These are phyloP conservation scores for Manduca sexta DNA, from an alignment of 1,140 invertebrate genomes.

Conservation along the genomic window DNA sequence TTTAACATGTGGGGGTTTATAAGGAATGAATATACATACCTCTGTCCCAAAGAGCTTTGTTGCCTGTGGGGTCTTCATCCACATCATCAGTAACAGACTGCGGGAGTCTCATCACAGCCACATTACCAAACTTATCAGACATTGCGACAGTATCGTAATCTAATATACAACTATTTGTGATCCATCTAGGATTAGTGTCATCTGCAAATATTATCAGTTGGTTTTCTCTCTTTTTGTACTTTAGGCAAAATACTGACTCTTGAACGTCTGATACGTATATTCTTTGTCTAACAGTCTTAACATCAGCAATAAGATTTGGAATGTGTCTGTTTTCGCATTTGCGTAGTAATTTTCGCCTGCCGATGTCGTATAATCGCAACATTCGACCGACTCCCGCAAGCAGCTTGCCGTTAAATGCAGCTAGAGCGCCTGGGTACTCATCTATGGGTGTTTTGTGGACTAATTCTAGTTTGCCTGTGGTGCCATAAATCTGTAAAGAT, in stretches of 20 bases:
- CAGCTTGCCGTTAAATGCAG: slow-evolving; percentile 92
- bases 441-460: slow-evolving; percentile 96
- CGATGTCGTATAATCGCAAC: slow-evolving; percentile 96
- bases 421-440: slow-evolving; percentile 92
- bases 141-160: slow-evolving; percentile 98
- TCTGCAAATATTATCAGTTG: slow-evolving; percentile 99
- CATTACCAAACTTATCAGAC: slow-evolving; percentile 99
- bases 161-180: slow-evolving; percentile 92
- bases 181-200: slow-evolving; percentile 97
- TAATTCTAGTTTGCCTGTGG: slow-evolving; percentile 82
- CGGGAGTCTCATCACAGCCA: slow-evolving; percentile 92
- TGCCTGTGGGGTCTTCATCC: slow-evolving; percentile 99
- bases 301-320: slow-evolving; percentile 94
- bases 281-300: slow-evolving; percentile 94
- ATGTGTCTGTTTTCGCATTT: slow-evolving; percentile 99
- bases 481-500: slow-evolving; percentile 42
- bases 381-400: slow-evolving; percentile 94
- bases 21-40: slow-evolving; percentile 71
- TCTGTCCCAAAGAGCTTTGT: slow-evolving; percentile 98
- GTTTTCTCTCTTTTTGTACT: slow-evolving; percentile 97
- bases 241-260: slow-evolving; percentile 97
- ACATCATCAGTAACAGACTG: slow-evolving; percentile 96
- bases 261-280: slow-evolving; percentile 97
- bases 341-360: slow-evolving; percentile 92
- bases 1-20: too few species aligned